Percentiles rank a stretch among this genome's conserved stretches.
These are phyloP conservation scores for Poecilus cupreus DNA, from an alignment of 2,888 invertebrate species.

Conservation along the genomic window DNA sequence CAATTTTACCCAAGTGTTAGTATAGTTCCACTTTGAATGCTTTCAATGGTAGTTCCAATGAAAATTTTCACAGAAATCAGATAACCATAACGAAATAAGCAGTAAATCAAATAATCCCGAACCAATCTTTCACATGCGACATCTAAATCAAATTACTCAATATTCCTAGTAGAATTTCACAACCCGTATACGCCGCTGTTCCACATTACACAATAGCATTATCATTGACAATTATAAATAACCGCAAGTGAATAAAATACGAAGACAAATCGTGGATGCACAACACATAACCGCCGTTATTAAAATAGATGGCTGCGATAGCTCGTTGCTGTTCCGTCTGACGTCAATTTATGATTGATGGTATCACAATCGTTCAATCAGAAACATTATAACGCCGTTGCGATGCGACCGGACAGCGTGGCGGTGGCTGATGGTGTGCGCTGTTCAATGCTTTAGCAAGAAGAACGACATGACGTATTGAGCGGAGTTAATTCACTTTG, in stretches of 20 bases:
- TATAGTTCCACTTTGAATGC: too few relatives aligned
- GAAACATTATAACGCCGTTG: conserved; percentile 49
- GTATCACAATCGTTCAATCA: conserved; percentile 58
- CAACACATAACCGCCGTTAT: conserved; percentile 34
- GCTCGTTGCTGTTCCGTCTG: conserved; percentile 17
- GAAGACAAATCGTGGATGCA: conserved; percentile 51
- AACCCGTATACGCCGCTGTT: neutral
- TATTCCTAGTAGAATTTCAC: conserved; percentile 13
- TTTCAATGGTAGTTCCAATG: too few relatives aligned
- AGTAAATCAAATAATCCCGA: neutral
- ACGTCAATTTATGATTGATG: conserved; percentile 56
- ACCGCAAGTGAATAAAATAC: conserved; percentile 50
- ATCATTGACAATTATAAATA: conserved; percentile 53
- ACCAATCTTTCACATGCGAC: neutral
- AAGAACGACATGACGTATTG: conserved; percentile 16
- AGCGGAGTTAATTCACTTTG: conserved; percentile 27
- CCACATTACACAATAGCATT: conserved; percentile 6
- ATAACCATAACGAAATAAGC: too few relatives aligned
- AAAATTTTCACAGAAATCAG: too few relatives aligned
- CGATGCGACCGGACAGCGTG: neutral
- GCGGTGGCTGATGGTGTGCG: neutral
- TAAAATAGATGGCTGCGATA: conserved; percentile 54
- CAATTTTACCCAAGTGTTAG: too few relatives aligned
- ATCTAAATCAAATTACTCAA: conserved; percentile 8
- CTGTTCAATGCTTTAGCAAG: neutral